These are phyloP conservation scores for Carpatolechia fugitivella DNA, from an alignment of 2,888 invertebrate species.

Conservation along the genomic window DNA sequence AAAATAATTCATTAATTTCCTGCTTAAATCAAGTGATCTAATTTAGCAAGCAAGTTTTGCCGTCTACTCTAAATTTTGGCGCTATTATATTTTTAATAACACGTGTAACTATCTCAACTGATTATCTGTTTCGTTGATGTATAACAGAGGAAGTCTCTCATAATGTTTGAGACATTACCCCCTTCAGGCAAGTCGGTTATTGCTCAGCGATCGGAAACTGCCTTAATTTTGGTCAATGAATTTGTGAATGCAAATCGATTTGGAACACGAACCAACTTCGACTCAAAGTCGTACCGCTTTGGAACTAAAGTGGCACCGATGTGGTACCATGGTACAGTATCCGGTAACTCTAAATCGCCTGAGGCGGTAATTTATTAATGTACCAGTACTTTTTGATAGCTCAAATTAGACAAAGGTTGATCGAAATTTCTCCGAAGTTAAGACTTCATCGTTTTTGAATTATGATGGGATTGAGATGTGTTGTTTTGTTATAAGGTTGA, in stretches of 20 bases:
- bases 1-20: not conserved
- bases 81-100: conserved; percentile 28
- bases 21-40: not conserved
- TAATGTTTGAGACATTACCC: conserved; percentile 51
- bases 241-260: conserved; percentile 66
- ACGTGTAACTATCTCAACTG: conserved; percentile 17
- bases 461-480: conserved; percentile 47
- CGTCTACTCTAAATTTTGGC: conserved; percentile 25
- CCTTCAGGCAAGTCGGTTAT: conserved; percentile 61
- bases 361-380: conserved; percentile 71
- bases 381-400: conserved; percentile 62
- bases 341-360: conserved; percentile 66
- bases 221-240: conserved; percentile 74
- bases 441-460: conserved; percentile 60
- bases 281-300: conserved; percentile 21
- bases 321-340: conserved; percentile 47
- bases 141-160: conserved; percentile 54
- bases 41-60: not conserved
- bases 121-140: conserved; percentile 15
- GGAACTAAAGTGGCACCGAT: not conserved
- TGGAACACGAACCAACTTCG: conserved; percentile 22
- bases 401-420: conserved; percentile 62
- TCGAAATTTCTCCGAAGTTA: conserved; percentile 51
- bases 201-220: conserved; percentile 68
- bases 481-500: conserved; percentile 28